These are phyloP conservation scores for Conus ventricosus DNA, from an alignment of 1,140 invertebrate species.

Conservation along the genomic window DNA sequence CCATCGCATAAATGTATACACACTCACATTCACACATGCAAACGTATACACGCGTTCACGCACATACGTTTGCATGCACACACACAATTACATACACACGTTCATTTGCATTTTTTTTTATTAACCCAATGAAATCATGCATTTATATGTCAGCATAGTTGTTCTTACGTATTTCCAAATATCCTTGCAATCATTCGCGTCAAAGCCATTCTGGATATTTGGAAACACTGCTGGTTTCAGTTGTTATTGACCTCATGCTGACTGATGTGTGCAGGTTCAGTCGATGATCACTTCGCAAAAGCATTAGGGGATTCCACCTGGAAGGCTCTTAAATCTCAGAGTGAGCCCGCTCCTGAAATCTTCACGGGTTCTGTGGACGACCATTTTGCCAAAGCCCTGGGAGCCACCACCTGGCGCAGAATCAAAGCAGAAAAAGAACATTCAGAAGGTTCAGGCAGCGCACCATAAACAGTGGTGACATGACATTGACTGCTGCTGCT, in stretches of 20 bases:
- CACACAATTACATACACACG: background rate
- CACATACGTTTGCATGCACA: background rate
- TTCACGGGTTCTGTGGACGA: slow-evolving; percentile 85
- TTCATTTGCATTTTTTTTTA: background rate
- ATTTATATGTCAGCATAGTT: too few relatives aligned
- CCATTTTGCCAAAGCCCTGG: slow-evolving; percentile 96
- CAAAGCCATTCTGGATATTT: too few relatives aligned
- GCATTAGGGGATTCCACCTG: slow-evolving; percentile 70
- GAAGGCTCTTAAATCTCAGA: slow-evolving; percentile 69
- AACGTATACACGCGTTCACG: background rate
- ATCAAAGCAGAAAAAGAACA: slow-evolving; percentile 77
- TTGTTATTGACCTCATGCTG: background rate
- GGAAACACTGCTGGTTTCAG: too few relatives aligned
- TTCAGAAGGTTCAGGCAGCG: slow-evolving; percentile 7
- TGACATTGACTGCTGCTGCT: background rate
- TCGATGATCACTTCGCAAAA: slow-evolving; percentile 74
- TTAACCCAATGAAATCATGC: too few relatives aligned
- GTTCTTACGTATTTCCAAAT: too few relatives aligned
- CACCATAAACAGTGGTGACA: background rate
- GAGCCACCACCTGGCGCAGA: slow-evolving; percentile 94
- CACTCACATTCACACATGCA: background rate
- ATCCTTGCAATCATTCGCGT: too few relatives aligned
- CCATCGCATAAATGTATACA: background rate
- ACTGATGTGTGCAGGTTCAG: slow-evolving; percentile 68
- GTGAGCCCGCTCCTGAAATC: slow-evolving; percentile 56